A percentile compares a stretch with the other conserved stretches of the same genome.
Conservation (phyloP, 2,113 vertebrate genomes). For the Brachionichthys hirsutus region DNA sequence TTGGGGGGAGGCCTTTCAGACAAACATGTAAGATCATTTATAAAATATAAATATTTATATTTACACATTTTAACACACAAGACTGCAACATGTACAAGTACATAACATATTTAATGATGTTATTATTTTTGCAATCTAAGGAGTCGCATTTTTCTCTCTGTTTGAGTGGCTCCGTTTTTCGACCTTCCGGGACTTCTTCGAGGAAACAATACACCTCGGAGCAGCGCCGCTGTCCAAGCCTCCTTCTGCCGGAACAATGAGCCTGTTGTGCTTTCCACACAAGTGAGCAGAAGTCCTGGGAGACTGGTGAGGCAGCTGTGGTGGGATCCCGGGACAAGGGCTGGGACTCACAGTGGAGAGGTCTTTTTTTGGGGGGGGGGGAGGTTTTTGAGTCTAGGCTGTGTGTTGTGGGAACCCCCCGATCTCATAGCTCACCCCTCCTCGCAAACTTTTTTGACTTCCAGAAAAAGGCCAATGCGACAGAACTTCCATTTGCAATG, state of each 20-base stretch:
- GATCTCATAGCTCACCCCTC: slow-evolving; percentile 33
- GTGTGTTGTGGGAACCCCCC: slow-evolving; percentile 80
- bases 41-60: no score
- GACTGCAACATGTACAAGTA: no score
- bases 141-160: slow-evolving; percentile 46
- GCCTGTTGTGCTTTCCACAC: slow-evolving; percentile 75
- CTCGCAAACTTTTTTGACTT: slow-evolving; percentile 66
- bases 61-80: no score
- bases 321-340: slow-evolving; percentile 67
- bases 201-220: slow-evolving; percentile 67
- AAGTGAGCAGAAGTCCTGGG: slow-evolving; percentile 70
- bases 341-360: slow-evolving; percentile 38
- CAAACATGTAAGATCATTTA: no score
- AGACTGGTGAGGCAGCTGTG: slow-evolving; percentile 77
- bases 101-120: not conserved
- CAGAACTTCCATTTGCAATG: slow-evolving; percentile 80
- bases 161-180: slow-evolving; percentile 51
- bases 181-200: slow-evolving; percentile 64
- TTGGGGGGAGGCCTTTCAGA: no score
- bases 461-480: slow-evolving; percentile 73
- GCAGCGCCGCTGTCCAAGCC: slow-evolving; percentile 60
- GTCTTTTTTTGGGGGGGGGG: slow-evolving; percentile 27
- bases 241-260: slow-evolving; percentile 75
- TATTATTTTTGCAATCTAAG: slow-evolving; percentile 62
- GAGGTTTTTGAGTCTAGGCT: slow-evolving; percentile 62